Percentiles rank a stretch among this genome's conserved stretches.
Conservation (phyloP, 2,113 vertebrate genomes). For the Anguilla rostrata region DNA sequence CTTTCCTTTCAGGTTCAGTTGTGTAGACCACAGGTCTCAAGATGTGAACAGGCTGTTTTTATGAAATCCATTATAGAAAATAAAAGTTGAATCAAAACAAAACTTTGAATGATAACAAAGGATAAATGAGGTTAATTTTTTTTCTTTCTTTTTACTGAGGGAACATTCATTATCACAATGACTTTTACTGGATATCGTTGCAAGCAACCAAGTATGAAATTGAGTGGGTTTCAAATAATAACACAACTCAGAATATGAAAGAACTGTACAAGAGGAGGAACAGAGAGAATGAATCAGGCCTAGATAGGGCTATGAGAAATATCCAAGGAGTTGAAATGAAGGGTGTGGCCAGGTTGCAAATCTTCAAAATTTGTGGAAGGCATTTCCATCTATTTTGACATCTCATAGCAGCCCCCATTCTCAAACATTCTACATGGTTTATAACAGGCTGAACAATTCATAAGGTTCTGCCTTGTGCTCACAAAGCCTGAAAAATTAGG, state of each 20-base stretch:
- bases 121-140: no score
- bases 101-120: no score
- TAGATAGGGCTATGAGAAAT: background rate
- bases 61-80: background rate
- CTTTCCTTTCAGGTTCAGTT: background rate
- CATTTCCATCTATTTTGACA: background rate
- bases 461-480: no score
- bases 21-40: background rate
- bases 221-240: background rate
- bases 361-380: background rate
- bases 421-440: background rate
- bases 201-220: constrained; percentile 1
- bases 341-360: background rate
- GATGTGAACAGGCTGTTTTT: background rate
- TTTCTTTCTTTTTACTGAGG: background rate
- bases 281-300: background rate
- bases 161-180: background rate
- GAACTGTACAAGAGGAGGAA: background rate
- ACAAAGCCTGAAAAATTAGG: no score
- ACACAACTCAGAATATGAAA: background rate
- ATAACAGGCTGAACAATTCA: background rate
- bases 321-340: background rate
- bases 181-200: background rate
- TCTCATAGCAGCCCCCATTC: background rate
- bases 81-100: no score